These are phyloP conservation scores for Tyrophagus putrescentiae DNA, from an alignment of 1,140 invertebrate species.

Conservation along the genomic window DNA sequence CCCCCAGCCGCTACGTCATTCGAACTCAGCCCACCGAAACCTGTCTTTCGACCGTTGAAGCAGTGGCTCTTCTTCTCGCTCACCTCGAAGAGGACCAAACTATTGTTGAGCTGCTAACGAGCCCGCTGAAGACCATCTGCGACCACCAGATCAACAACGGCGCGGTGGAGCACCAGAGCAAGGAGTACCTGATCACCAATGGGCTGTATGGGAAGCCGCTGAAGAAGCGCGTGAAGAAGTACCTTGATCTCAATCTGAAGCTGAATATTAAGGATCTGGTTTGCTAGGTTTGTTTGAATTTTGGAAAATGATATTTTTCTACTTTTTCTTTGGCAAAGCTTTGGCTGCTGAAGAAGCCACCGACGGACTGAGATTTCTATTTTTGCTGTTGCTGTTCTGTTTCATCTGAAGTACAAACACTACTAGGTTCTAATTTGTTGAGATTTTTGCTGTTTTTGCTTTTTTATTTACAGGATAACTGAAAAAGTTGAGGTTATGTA, in stretches of 20 bases:
- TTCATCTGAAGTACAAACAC: too few relatives aligned
- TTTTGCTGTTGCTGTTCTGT: not conserved
- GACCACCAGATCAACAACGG: conserved; percentile 69
- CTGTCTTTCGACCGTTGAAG: conserved; percentile 77
- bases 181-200: conserved; percentile 69
- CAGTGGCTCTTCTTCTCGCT: conserved; percentile 40
- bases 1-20: conserved; percentile 71
- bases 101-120: conserved; percentile 39
- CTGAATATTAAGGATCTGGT: conserved; percentile 13
- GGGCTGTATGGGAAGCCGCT: conserved; percentile 66
- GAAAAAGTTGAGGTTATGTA: too few relatives aligned
- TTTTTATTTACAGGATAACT: too few relatives aligned
- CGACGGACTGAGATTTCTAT: too few relatives aligned
- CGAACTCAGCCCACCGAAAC: conserved; percentile 79
- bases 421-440: too few relatives aligned
- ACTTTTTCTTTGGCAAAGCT: not conserved
- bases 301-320: too few relatives aligned
- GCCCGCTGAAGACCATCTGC: conserved; percentile 65
- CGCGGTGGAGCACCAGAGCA: conserved; percentile 78
- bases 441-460: too few relatives aligned
- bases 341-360: not conserved
- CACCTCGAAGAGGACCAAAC: conserved; percentile 18
- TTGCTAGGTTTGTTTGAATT: not conserved
- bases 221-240: conserved; percentile 22
- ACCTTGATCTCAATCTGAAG: not conserved